Percentiles rank a stretch among this genome's conserved stretches.
phyloP scores from a whole-genome alignment of 1,140 invertebrate species.

The Drosophila sulfurigaster region DNA sequence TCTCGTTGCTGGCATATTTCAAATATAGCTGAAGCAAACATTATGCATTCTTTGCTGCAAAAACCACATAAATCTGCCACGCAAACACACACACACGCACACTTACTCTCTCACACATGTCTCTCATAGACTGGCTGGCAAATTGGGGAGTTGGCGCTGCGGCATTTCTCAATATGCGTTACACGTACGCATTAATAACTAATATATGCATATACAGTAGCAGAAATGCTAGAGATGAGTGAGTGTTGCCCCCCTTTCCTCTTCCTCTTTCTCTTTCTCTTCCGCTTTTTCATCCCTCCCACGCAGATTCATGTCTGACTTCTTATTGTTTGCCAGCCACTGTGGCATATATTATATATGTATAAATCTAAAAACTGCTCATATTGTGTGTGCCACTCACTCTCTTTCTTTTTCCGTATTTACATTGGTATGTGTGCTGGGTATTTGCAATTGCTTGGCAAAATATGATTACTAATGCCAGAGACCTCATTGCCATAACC shows the following conservation, averaged over 20 bases:
- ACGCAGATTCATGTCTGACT: constrained; percentile 45
- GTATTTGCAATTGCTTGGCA: constrained; percentile 70
- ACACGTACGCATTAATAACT: constrained; percentile 82
- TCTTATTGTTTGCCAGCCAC: constrained; percentile 74
- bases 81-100: constrained; percentile 37
- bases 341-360: constrained; percentile 49
- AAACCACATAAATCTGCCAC: constrained; percentile 81
- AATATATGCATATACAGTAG: constrained; percentile 81
- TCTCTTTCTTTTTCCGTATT: background rate
- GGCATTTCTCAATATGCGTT: constrained; percentile 79
- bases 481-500: constrained; percentile 36
- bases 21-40: constrained; percentile 64
- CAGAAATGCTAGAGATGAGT: constrained; percentile 52
- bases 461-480: constrained; percentile 80
- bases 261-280: background rate
- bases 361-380: constrained; percentile 81
- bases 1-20: constrained; percentile 65
- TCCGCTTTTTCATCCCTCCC: no score
- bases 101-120: constrained; percentile 23
- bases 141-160: constrained; percentile 59
- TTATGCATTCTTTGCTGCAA: constrained; percentile 82
- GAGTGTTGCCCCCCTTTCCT: background rate
- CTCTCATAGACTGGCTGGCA: constrained; percentile 53
- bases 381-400: constrained; percentile 49
- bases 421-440: constrained; percentile 30